Percentiles rank a stretch among this genome's conserved stretches.
Evolutionary conservation across 1,140 invertebrate genomes (phyloP).

Genomic region (Hylaeus volcanicus): DNA sequence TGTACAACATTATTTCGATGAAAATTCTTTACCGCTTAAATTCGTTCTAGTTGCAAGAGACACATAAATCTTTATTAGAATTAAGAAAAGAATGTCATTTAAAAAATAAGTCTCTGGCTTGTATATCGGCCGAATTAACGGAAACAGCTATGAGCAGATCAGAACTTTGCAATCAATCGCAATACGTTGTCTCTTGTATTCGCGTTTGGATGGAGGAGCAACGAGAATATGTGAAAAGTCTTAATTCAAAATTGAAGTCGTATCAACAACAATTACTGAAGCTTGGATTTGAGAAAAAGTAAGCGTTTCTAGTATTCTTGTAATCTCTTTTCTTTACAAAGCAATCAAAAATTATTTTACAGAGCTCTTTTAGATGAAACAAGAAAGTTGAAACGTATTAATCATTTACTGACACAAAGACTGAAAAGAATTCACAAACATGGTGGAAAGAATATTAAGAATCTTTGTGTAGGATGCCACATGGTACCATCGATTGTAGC

Average conservation of each 20-base stretch:
- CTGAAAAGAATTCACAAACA: slow-evolving; percentile 59
- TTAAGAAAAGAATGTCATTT: slow-evolving; percentile 69
- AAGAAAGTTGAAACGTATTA: slow-evolving; percentile 58
- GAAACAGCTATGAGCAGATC: slow-evolving; percentile 65
- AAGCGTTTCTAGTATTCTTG: slow-evolving; percentile 27
- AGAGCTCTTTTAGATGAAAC: slow-evolving; percentile 62
- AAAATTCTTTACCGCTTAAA: slow-evolving; percentile 11
- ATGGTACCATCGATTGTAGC: slow-evolving; percentile 17
- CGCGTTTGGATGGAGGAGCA: slow-evolving; percentile 72
- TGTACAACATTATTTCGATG: not conserved
- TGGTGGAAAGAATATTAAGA: slow-evolving; percentile 46
- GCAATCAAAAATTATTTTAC: slow-evolving; percentile 35
- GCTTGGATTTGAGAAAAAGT: slow-evolving; percentile 71
- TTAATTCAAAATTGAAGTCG: slow-evolving; percentile 63
- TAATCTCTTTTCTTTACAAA: not conserved
- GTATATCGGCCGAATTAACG: slow-evolving; percentile 69
- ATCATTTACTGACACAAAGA: slow-evolving; percentile 60
- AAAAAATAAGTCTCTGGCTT: slow-evolving; percentile 68
- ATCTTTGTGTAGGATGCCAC: slow-evolving; percentile 28
- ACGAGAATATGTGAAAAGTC: slow-evolving; percentile 53
- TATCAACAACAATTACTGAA: slow-evolving; percentile 68
- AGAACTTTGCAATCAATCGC: slow-evolving; percentile 71
- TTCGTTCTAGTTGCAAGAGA: slow-evolving; percentile 62
- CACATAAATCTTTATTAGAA: slow-evolving; percentile 68
- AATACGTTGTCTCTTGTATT: slow-evolving; percentile 68